Evolutionary conservation across 92 coral and sea anemone species (phyloP).

Genomic region (Epizoanthus illoricatus): DNA sequence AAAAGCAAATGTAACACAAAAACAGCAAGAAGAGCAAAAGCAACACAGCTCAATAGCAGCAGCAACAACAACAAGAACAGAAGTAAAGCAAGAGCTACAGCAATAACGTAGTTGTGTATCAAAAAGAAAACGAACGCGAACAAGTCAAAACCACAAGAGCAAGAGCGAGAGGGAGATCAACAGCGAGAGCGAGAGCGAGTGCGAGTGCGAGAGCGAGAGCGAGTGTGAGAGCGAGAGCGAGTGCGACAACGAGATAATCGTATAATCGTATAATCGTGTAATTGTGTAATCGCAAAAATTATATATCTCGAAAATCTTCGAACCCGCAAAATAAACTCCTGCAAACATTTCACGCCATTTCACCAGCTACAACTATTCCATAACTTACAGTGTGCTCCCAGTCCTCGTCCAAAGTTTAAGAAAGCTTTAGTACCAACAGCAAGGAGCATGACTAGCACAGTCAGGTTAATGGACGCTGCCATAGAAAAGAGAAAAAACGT

Average conservation of each 20-base stretch:
- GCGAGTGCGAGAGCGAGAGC: no score
- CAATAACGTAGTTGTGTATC: not conserved
- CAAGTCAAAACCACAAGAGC: not conserved
- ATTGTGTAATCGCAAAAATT: no score
- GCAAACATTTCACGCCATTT: no score
- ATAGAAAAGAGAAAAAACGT: not conserved
- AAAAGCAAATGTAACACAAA: not conserved
- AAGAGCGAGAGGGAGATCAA: not conserved
- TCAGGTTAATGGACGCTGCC: conserved; percentile 62
- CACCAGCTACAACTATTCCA: not conserved
- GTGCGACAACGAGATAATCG: no score
- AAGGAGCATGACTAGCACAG: conserved; percentile 55
- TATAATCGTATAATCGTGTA: no score
- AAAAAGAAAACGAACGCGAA: not conserved
- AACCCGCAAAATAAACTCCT: no score
- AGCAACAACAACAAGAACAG: not conserved
- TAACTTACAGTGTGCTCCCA: conserved; percentile 79
- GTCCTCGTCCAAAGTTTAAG: conserved; percentile 76
- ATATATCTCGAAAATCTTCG: no score
- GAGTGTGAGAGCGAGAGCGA: no score
- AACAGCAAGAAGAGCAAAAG: not conserved
- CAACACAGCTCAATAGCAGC: not conserved
- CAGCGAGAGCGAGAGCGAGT: not conserved
- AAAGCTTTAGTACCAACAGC: conserved; percentile 72
- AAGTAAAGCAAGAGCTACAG: not conserved